Base-by-base conservation (phyloP, 1,140 invertebrate species). In the Saccostrea cuccullata region DNA sequence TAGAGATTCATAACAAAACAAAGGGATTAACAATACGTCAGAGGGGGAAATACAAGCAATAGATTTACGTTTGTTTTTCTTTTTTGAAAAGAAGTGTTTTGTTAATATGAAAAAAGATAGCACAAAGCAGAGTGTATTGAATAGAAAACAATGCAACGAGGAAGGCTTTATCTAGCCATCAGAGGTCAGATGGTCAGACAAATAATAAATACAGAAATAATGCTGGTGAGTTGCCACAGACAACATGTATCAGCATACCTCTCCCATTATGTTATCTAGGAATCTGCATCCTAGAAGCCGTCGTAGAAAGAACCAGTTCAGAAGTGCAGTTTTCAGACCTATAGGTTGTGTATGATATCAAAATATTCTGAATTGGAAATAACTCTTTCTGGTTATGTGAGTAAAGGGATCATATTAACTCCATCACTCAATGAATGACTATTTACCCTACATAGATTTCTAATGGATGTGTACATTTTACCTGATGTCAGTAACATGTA, bases 91-190 rank as follows among this genome's bases (percentile, higher is more conserved):
- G 9, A 47, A 47, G 23, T 3, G 13, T 67, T 20, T 67, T 23
- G 20, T 67, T 77, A 30, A 77, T 30, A 2, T 67, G 70, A 30
- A 36, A 30, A 30, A 36, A 15, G 15, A 60, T 20, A 6, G 58
- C 17, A 12, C 13, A 23, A 40, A 40, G 70, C 23, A 30, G 26
- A 26, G 30, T 26, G 23, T 15, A 12, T 77, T 77, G 26, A 77
- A 77, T 77, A 77, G 70, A 77, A 77, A 77, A 23, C 23, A 36
- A 77, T 36, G 36, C 70, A 77, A 26, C 26, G 5, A 77, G 26
- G 70, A 77, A 77, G 26, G 13, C 13, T 26, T 77, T 77, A 77
- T 77, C 70, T 30, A 36, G 70, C 2, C 70, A 77, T 77, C 70
- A 77, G 11, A 2, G 30, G 23, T 77, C 26, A 36, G 70, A 77